phyloP scores from a whole-genome alignment of 2,797 vertebrate species.

The Sternotherus odoratus region DNA sequence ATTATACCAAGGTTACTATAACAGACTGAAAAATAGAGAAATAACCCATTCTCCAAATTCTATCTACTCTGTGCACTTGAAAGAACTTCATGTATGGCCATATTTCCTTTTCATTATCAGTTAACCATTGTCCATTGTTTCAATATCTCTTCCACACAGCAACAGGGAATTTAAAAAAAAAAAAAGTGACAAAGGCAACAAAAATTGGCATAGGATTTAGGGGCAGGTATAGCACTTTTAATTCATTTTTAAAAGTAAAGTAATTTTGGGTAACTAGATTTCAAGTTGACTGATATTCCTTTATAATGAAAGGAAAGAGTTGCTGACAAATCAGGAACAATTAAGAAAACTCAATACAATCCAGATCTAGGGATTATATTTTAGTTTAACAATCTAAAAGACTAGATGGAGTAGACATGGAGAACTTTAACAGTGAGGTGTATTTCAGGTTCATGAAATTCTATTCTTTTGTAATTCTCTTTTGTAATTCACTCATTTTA shows the following conservation, averaged over 20 bases:
- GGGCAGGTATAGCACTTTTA: not conserved
- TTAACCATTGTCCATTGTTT: not conserved
- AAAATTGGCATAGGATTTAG: not conserved
- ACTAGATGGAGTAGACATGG: too few relatives aligned
- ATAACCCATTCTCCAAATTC: not conserved
- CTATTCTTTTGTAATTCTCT: not conserved
- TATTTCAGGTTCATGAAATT: conserved; percentile 34
- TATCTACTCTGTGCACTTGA: not conserved
- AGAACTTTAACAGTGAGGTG: fast-evolving
- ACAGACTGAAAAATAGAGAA: too few relatives aligned
- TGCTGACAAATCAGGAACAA: not conserved
- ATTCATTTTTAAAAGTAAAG: not conserved
- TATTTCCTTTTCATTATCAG: not conserved
- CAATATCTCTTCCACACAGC: too few relatives aligned
- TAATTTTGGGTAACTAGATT: not conserved
- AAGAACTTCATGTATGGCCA: not conserved
- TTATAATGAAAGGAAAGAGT: not conserved
- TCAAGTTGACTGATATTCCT: not conserved
- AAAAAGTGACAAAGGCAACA: conserved; percentile 1
- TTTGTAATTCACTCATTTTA: conserved; percentile 7
- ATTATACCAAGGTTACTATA: too few relatives aligned
- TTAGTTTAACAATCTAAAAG: conserved; percentile 15
- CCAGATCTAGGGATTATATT: conserved; percentile 19
- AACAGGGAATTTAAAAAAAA: not conserved
- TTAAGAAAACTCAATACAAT: not conserved